Base-by-base conservation (phyloP, 2,888 invertebrate genomes). In the Philereme vetulata region DNA sequence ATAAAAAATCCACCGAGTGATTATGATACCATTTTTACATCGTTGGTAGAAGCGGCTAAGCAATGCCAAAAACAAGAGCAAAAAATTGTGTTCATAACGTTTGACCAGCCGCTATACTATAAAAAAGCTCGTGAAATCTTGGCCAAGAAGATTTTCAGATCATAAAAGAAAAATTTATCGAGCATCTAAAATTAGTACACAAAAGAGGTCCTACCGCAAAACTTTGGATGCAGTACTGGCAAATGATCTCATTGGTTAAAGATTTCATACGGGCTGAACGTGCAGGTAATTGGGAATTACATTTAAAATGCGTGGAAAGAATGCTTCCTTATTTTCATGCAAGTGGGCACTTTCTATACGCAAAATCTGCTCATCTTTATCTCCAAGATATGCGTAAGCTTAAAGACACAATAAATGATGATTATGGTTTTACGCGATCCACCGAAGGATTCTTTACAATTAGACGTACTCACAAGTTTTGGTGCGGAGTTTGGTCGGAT, bases 321-420 rank as follows among this genome's bases (percentile, higher is more conserved):
- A 68, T 72, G n/a, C 70, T 83, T 33, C 81, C 82, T 7, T 33
- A 33, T 47, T 82, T 82, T 65, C 76, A 81, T 68, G 77, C 81
- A 34, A 68, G 66, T 59, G 84, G 7, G 79, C 87, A 70, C 51
- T 79, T 79, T 33, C 35, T 53, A 42, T 67, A 65, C 46, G 67
- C 67, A 36, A 65, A 65, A 82, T 71, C 56, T 85, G 11, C 44
- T 56, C 56, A 56, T 47, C 38, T 60, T 32, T 56, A 60, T 38
- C 45, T 60, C 7, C 85, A 86, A 74, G 78, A 81, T 66, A 84
- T 84, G 81, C 44, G 53, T 7, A 34, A 63, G 36, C 70, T 82
- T 56, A 65, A 77, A 68, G 35, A 35, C 35, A 47, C 56, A 44
- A 63, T 57, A 62, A 77, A 72, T 70, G 10, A 62, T 58, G 43